Base-by-base conservation (phyloP, 2,113 vertebrate species). In the Leptosomus discolor region DNA sequence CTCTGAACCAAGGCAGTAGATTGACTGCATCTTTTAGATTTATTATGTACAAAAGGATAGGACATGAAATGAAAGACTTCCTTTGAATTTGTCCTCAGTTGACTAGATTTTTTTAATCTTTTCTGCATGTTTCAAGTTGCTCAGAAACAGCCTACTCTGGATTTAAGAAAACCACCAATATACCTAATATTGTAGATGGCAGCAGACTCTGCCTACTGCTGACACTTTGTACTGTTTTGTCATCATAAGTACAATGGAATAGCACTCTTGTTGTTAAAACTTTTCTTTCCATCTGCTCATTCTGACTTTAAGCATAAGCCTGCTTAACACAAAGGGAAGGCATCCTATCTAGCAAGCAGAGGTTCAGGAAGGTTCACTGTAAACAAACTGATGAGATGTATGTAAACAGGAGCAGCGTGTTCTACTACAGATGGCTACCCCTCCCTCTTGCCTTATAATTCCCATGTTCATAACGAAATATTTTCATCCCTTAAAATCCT, bases 221-320 rank as follows among this genome's bases (percentile, higher is more conserved):
- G 94, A 92, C 94, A 94, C 54, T 96, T 78, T 80, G 90, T 95
- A 69, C 79, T 88, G 76, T 85, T 95, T 92, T 94, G 60, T 89
- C 89, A 48, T 92, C 45, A 8, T 85, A 75, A 97, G 74, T 69
- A 97, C 93, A 97, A 97, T 97, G 84, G 84, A 93, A 58, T 73
- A 88, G 85, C 81, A 73, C 82, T 94, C 89, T 95, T 94, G 95
- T 97, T 96, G 78, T 92, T 92, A 50, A 78, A 94, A 95, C 70
- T 93, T 96, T 95, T 93, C 70, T 91, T 92, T 91, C 96, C 97
- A 97, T 97, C 94, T 97, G 96, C 95, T 97, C 36, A 24, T 92
- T 96, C 90, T 97, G 92, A 96, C 91, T 96, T 95, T 85, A 91
- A 95, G 65, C 94, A 94, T 90, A 96, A 95, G 95, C 85, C 79